phyloP scores from a whole-genome alignment of 2,888 invertebrate genomes.

The Agonopterix heracliana region DNA sequence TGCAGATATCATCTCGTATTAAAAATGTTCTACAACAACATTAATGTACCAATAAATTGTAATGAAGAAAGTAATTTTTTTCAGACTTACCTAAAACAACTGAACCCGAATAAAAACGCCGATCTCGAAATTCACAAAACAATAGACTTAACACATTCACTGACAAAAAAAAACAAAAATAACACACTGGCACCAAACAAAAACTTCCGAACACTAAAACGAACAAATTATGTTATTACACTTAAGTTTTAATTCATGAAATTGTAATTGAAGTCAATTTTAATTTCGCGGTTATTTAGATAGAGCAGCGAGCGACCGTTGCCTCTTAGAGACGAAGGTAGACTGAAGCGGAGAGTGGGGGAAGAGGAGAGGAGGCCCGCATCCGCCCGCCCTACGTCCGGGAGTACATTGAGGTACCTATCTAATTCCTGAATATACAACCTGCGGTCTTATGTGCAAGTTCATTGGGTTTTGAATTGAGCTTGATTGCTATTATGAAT shows the following conservation, averaged over 20 bases:
- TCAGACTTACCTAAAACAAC: constrained; percentile 23
- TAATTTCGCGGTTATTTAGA: constrained; percentile 4
- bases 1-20: too few relatives aligned
- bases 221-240: constrained; percentile 16
- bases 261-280: constrained; percentile 2
- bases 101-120: constrained; percentile 12
- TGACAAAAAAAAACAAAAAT: background rate
- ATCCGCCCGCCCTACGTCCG: constrained; percentile 37
- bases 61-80: too few relatives aligned
- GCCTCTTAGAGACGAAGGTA: constrained; percentile 22
- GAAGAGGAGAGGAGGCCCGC: constrained; percentile 23
- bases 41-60: too few relatives aligned
- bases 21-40: too few relatives aligned
- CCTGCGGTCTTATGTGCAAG: constrained; percentile 4
- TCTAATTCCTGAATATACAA: constrained; percentile 26
- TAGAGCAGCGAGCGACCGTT: constrained; percentile 12
- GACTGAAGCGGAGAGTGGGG: constrained; percentile 37
- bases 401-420: constrained; percentile 31
- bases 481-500: too few relatives aligned
- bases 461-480: too few relatives aligned
- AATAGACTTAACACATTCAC: constrained; percentile 15
- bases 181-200: constrained; percentile 5
- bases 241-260: constrained; percentile 24
- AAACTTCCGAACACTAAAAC: background rate
- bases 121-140: constrained; percentile 15